These are phyloP conservation scores for Abramis brama DNA, from an alignment of 2,113 vertebrate species.

Conservation along the genomic window DNA sequence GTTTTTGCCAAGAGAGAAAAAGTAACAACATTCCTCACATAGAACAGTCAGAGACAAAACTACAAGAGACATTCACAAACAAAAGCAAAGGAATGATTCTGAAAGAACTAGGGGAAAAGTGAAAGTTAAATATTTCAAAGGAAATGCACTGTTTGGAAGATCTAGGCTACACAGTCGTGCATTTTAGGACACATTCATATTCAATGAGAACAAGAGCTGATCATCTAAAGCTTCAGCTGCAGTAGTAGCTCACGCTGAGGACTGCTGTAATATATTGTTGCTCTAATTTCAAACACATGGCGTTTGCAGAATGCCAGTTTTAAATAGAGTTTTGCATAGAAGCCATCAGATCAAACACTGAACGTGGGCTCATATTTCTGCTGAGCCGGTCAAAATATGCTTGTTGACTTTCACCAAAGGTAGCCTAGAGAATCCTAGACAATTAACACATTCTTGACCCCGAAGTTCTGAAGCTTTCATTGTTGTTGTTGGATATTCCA, in stretches of 20 bases:
- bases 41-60: slow-evolving; percentile 51
- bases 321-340: slow-evolving; percentile 21
- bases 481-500: slow-evolving; percentile 45
- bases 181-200: slow-evolving; percentile 26
- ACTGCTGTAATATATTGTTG: slow-evolving; percentile 49
- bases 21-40: slow-evolving; percentile 52
- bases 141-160: slow-evolving; percentile 18
- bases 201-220: slow-evolving; percentile 38
- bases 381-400: slow-evolving; percentile 65
- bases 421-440: slow-evolving; percentile 31
- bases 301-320: slow-evolving; percentile 20
- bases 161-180: slow-evolving; percentile 5
- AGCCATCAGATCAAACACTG: slow-evolving; percentile 67
- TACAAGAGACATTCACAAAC: slow-evolving; percentile 43
- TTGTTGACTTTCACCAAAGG: slow-evolving; percentile 43
- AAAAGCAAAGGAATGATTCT: slow-evolving; percentile 44
- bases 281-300: slow-evolving; percentile 53
- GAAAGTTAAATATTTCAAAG: slow-evolving; percentile 21
- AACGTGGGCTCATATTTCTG: slow-evolving; percentile 68
- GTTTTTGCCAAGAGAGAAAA: slow-evolving; percentile 55
- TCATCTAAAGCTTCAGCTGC: slow-evolving; percentile 45
- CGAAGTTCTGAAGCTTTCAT: slow-evolving; percentile 13
- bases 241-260: slow-evolving; percentile 30
- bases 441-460: neutral
- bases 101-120: slow-evolving; percentile 42